These are phyloP conservation scores for Tetragonula carbonaria DNA, from an alignment of 2,888 invertebrate genomes.

Conservation along the genomic window DNA sequence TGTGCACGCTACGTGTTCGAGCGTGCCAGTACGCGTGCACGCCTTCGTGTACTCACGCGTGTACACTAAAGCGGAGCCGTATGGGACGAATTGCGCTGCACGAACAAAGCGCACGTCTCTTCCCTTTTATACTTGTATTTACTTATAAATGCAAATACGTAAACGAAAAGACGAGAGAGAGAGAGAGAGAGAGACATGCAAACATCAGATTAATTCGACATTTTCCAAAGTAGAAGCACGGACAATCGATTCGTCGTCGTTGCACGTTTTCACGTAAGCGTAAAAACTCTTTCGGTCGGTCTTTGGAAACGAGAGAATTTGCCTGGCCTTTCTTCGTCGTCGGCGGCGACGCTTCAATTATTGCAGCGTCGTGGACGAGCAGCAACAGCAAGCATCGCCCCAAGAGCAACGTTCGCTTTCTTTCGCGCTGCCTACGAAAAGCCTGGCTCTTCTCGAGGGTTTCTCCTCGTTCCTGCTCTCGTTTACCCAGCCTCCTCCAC, in stretches of 20 bases:
- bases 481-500: slow-evolving; percentile 29
- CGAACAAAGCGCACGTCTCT: slow-evolving; percentile 2
- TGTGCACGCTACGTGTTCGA: slow-evolving; percentile 63
- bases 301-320: not conserved
- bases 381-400: not conserved
- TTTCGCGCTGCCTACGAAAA: slow-evolving; percentile 13
- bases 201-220: not conserved
- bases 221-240: not conserved
- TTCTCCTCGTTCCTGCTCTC: slow-evolving; percentile 19
- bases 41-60: slow-evolving; percentile 26
- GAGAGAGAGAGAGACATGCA: not conserved
- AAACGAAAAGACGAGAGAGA: too few relatives aligned
- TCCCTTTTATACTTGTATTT: not conserved
- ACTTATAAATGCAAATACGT: not conserved
- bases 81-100: slow-evolving; percentile 11
- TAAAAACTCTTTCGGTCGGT: slow-evolving; percentile 20
- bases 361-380: slow-evolving; percentile 11
- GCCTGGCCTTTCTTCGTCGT: not conserved
- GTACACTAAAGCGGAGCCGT: not conserved
- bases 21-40: slow-evolving; percentile 47
- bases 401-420: not conserved
- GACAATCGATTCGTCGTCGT: slow-evolving; percentile 20
- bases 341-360: slow-evolving; percentile 34
- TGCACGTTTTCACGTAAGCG: not conserved
- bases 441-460: slow-evolving; percentile 17